Conservation (phyloP, 2,113 vertebrate genomes). For the Spea bombifrons region DNA sequence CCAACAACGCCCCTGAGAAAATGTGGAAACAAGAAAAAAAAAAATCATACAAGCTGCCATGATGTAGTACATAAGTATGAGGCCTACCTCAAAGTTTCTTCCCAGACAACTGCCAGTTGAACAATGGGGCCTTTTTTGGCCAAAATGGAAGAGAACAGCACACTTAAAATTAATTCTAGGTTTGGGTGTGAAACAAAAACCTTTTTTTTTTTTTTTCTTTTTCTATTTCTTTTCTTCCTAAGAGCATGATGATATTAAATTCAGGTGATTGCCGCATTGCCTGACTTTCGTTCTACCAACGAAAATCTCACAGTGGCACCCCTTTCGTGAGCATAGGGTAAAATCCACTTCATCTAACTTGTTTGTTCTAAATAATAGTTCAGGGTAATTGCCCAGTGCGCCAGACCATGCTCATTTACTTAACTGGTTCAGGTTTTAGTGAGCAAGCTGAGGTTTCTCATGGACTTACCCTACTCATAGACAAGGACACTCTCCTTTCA, state of each 20-base stretch:
- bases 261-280: conserved; percentile 58
- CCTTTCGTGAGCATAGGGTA: conserved; percentile 32
- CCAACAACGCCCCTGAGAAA: conserved; percentile 35
- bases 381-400: conserved; percentile 32
- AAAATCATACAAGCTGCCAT: conserved; percentile 60
- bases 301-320: conserved; percentile 52
- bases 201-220: conserved; percentile 62
- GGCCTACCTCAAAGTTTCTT: conserved; percentile 77
- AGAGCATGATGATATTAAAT: conserved; percentile 57
- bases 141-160: conserved; percentile 54
- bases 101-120: conserved; percentile 65
- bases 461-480: conserved; percentile 27
- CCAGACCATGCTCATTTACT: conserved; percentile 3
- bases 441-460: conserved; percentile 47
- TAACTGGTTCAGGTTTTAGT: conserved; percentile 48
- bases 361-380: not conserved
- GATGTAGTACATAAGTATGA: conserved; percentile 59
- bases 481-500: conserved; percentile 26
- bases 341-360: conserved; percentile 38
- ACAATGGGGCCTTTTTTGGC: conserved; percentile 50
- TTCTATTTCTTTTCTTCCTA: conserved; percentile 59
- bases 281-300: conserved; percentile 50
- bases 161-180: conserved; percentile 51
- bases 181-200: conserved; percentile 68
- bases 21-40: conserved; percentile 46